These are phyloP conservation scores for Dolichallabes microphthalmus DNA, from an alignment of 2,113 vertebrate genomes.

Conservation along the genomic window DNA sequence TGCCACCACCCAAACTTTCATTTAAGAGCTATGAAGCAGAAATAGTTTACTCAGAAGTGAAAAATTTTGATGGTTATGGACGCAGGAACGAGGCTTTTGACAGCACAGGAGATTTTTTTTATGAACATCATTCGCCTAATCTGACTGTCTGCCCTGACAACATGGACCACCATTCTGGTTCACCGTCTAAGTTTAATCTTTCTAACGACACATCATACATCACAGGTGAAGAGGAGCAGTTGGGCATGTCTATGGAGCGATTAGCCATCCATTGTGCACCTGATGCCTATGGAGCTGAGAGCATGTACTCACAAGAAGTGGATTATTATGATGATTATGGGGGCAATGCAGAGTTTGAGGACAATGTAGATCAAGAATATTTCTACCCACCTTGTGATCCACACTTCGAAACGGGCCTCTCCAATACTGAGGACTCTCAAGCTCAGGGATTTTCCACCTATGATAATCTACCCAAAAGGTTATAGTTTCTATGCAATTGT, in stretches of 20 bases:
- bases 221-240: background rate
- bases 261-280: background rate
- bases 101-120: background rate
- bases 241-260: conserved; percentile 61
- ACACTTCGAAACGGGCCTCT: background rate
- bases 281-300: conserved; percentile 53
- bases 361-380: background rate
- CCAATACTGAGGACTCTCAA: background rate
- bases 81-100: background rate
- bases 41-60: conserved; percentile 14
- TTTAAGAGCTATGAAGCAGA: background rate
- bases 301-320: conserved; percentile 82
- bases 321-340: conserved; percentile 67
- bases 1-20: background rate
- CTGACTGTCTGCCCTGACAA: background rate
- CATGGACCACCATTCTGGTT: background rate
- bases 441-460: conserved; percentile 19
- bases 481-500: background rate
- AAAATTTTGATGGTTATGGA: background rate
- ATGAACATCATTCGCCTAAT: background rate
- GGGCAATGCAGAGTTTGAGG: conserved; percentile 39
- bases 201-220: background rate
- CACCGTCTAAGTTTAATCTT: background rate
- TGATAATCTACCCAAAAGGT: conserved; percentile 30
- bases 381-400: background rate